Conservation (phyloP, 1,140 invertebrate genomes). For the Goniozus legneri region DNA sequence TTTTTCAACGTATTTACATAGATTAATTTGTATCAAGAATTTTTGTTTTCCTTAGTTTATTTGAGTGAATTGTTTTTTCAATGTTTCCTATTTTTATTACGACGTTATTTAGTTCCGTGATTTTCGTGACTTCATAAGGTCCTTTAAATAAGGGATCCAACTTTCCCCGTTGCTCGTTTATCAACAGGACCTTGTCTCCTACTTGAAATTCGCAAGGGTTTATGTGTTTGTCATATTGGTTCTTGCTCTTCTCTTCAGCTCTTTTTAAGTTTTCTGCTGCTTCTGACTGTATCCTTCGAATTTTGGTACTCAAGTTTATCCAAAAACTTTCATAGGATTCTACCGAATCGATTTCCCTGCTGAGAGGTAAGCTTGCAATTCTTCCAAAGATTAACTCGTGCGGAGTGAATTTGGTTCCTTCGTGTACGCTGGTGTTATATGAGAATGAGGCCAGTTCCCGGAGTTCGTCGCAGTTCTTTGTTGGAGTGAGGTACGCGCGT, state of each 20-base stretch:
- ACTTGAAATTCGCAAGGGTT: slow-evolving; percentile 1
- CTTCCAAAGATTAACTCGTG: slow-evolving; percentile 12
- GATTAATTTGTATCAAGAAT: neutral
- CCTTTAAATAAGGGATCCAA: neutral
- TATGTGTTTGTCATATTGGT: slow-evolving; percentile 2
- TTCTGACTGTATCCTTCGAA: neutral
- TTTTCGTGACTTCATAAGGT: neutral
- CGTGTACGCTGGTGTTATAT: slow-evolving; percentile 25
- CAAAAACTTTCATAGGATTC: slow-evolving; percentile 1
- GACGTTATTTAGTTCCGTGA: neutral
- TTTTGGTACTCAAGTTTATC: neutral
- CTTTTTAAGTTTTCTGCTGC: neutral
- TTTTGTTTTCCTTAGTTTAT: slow-evolving; percentile 1
- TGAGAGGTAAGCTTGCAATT: neutral
- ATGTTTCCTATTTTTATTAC: neutral
- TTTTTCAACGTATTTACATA: neutral
- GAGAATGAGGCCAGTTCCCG: slow-evolving; percentile 18
- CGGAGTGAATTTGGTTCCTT: neutral
- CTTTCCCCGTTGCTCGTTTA: neutral
- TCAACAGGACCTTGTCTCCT: neutral
- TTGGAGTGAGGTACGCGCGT: neutral
- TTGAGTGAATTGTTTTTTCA: slow-evolving; percentile 5
- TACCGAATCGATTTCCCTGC: neutral
- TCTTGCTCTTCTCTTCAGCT: neutral
- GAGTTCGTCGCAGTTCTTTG: slow-evolving; percentile 37